Evolutionary conservation across 2,888 invertebrate species (phyloP), one percentile per base, ranked within the genome.

Genomic region (Hoplodrina blanda): DNA sequence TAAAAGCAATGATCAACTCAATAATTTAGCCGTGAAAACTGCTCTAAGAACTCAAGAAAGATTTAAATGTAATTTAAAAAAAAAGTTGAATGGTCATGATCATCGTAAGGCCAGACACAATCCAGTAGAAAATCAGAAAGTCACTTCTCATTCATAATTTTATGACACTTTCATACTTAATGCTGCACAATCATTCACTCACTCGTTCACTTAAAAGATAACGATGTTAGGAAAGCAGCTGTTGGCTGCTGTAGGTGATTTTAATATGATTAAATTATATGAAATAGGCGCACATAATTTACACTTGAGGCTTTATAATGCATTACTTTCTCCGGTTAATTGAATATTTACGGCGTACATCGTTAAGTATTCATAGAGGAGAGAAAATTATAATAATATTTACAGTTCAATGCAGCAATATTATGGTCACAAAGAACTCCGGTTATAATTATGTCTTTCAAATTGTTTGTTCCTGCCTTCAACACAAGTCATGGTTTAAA

Each of bases 71-170:
- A 13, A 55, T 55, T 15, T 37, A 13, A 30, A 50, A 44, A 64
- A n/a, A 17, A 10, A 55, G 46, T 11, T n/a, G n/a, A 75, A 25
- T n/a, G 2, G 1, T 52, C 20, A 54, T 33, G n/a, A 15, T 20
- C 10, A 20, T 20, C n/a, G n/a, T 56, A 17, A 46, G 6, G n/a
- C 10, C 4, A 52, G 6, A 17, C 49, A 59, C 20, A 78, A 46
- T 78, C 2, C 0, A 57, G 54, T 62, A 71, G 33, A 72, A 69
- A 78, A 72, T 72, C 25, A 50, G 79, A 76, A 66, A 76, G 66
- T 55, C 3, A 6, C 20, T 19, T 60, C 44, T 61, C 49, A 73
- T 65, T 61, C 17, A 71, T 49, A 37, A 17, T 5, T 37, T 78
- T n/a, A 73, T n/a, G 25, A 65, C 44, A 54, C 57, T 62, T 73